Evolutionary conservation across 2,113 vertebrate species (phyloP), one percentile per base, ranked within the genome.

Genomic region (Crotalus tigris): DNA sequence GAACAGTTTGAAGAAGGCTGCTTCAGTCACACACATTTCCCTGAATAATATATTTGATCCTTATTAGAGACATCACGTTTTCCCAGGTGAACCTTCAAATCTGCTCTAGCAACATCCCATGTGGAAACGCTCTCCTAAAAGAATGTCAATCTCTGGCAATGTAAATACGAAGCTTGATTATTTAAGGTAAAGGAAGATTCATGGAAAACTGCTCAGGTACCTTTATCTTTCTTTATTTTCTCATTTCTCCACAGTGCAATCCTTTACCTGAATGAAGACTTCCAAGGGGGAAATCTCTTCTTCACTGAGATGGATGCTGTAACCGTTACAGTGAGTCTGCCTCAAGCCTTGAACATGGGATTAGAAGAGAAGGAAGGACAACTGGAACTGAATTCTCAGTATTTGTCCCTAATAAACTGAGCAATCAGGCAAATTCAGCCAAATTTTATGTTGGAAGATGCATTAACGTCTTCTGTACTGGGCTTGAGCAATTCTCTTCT

Each of bases 251-350:
- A 1, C 97, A 99, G 99, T 96, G 99, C 98, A 51, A 94, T 99
- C 96, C 98, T 99, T 89, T 99, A 99, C 96, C 97, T 99, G 97
- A 99, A 99, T 19, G 98, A 99, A 64, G 97, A 99, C 96, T 99
- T 99, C 97, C 98, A 98, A 69, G 99, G 99, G 0, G 99, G 99
- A 13, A 97, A 99, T 61, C 96, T 99, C 92, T 99, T 99, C 97
- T 99, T 99, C 97, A 99, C 99, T 3, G 98, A 98, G 94, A 97
- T 97, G 94, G 98, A 99, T 5, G 97, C 98, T 59, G 98, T 98
- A 95, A 99, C 98, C 6, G 96, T 99, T 88, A 99, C 98, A 44
- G 99, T 99, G 96, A 96, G 95, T 89, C 75, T 88, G 59, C 26
- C 33, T 61, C 59, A n/a, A 57, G 11, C 10, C 3, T 12, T 91